Evolutionary conservation across 2,888 invertebrate genomes (phyloP).

Genomic region (Exephanes ischioxanthus): DNA sequence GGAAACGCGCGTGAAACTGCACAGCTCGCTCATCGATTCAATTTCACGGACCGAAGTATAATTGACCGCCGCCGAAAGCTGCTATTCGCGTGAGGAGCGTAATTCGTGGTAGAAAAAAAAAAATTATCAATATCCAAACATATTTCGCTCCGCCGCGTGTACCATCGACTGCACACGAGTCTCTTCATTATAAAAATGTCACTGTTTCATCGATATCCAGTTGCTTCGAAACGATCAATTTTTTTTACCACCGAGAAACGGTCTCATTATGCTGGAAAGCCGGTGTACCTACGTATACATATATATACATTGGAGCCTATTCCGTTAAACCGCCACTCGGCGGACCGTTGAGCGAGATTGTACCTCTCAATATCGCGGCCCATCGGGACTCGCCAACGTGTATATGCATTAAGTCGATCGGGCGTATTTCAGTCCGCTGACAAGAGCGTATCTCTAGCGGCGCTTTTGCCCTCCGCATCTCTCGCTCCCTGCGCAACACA

Average conservation of each 20-base stretch:
- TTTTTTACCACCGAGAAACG: neutral
- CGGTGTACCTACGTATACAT: neutral
- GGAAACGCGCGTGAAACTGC: neutral
- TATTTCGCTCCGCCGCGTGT: neutral
- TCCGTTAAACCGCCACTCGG: constrained; percentile 36
- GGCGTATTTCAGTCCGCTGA: constrained; percentile 52
- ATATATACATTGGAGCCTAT: neutral
- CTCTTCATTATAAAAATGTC: neutral
- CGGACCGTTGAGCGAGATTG: constrained; percentile 32
- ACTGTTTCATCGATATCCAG: neutral
- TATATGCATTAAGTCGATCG: constrained; percentile 54
- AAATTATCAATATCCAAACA: neutral
- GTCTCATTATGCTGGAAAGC: neutral
- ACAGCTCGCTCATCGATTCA: neutral
- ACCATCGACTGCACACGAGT: neutral
- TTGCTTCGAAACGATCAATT: neutral
- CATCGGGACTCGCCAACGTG: constrained; percentile 1
- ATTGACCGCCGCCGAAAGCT: neutral
- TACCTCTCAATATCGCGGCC: constrained; percentile 47
- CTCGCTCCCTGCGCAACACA: neutral
- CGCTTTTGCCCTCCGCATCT: constrained; percentile 37
- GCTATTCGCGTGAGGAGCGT: too few relatives aligned
- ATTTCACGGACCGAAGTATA: neutral
- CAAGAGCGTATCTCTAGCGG: constrained; percentile 46
- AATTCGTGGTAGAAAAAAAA: neutral